Base-by-base conservation (phyloP, 2,113 vertebrate species). In the Amphilophus citrinellus region DNA sequence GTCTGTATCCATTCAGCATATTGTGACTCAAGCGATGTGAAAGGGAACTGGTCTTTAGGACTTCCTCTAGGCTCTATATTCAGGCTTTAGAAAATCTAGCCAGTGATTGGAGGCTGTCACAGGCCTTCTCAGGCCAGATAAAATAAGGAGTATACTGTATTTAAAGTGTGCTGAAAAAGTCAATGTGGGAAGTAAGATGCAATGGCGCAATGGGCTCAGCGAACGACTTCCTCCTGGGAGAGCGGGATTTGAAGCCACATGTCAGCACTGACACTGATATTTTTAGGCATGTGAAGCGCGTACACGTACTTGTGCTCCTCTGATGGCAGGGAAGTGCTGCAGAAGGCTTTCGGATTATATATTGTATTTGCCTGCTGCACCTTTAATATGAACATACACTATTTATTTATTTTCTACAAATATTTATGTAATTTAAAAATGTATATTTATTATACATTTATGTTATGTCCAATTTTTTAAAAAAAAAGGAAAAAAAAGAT, bases 201-300 rank as follows among this genome's bases (percentile, higher is more conserved):
- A 73, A 27, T 56, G 68, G 47, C 27, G 68, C 68, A 73, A 56
- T 35, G 10, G 47, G 68, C 27, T 56, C 44, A 73, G 47, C 7
- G 18, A 27, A 56, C 27, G 47, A 73, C 68, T 73, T 73, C 68
- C 68, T 73, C 68, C 68, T 73, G 47, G 68, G 68, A 73, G 47
- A 35, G 68, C 68, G 20, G 47, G 68, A 73, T 73, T 56, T 73
- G 68, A 73, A 73, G 68, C 68, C 47, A 73, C 68, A 56, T 73
- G 68, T 73, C 47, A 73, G 47, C 6, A 2, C 68, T 56, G 68
- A 73, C 68, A 73, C 68, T 73, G 47, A 56, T 73, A 73, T 14
- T 73, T 73, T 56, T 73, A 56, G 68, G 17, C 17, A 53, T 73
- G 53, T 35, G 18, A 14, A 56, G 27, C 68, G n/a, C 6, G 47